Percentiles rank a stretch among this genome's conserved stretches.
These are phyloP conservation scores for Bombus huntii DNA, from an alignment of 1,140 invertebrate species.

Conservation along the genomic window DNA sequence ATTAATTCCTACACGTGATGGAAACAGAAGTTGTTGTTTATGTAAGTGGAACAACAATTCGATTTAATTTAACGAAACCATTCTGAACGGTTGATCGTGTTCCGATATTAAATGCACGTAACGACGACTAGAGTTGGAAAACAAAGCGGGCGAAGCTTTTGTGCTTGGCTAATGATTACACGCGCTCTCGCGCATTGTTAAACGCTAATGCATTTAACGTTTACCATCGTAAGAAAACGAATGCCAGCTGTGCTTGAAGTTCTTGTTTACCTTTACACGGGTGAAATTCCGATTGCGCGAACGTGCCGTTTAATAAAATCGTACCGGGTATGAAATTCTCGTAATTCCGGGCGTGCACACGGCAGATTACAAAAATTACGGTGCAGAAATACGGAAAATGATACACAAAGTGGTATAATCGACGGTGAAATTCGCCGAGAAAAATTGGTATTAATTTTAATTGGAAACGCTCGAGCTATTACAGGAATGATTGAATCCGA, in stretches of 20 bases:
- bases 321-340: not conserved
- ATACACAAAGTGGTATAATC: not conserved
- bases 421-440: not conserved
- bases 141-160: slow-evolving; percentile 17
- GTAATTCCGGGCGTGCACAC: not conserved
- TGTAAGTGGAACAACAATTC: not conserved
- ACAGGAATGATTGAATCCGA: not conserved
- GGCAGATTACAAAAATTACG: slow-evolving; percentile 7
- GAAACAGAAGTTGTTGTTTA: not conserved
- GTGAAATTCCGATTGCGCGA: slow-evolving; percentile 1
- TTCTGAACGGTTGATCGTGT: slow-evolving; percentile 1
- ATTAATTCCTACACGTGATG: not conserved
- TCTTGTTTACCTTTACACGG: not conserved
- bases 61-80: not conserved
- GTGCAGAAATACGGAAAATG: not conserved
- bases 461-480: not conserved
- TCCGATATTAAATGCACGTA: slow-evolving; percentile 8
- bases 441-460: not conserved
- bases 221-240: slow-evolving; percentile 16
- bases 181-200: not conserved
- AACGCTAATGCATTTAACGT: slow-evolving; percentile 30
- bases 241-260: not conserved
- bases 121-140: not conserved
- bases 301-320: not conserved
- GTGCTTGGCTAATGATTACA: slow-evolving; percentile 8